A percentile compares a stretch with the other conserved stretches of the same genome.
Evolutionary conservation across 2,113 vertebrate species (phyloP).

Genomic region (Tamias sibiricus): DNA sequence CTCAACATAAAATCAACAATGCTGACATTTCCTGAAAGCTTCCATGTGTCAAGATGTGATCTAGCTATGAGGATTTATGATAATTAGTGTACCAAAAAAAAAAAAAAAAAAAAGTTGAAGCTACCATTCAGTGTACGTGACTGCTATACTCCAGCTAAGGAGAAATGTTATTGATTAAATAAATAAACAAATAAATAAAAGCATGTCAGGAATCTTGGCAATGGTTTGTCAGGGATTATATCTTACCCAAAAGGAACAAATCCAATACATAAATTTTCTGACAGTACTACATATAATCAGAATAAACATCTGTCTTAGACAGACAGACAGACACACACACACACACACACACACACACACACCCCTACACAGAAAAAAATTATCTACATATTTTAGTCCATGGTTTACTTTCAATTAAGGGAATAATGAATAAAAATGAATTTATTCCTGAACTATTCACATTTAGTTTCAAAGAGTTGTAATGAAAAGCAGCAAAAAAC

Average conservation of each 20-base stretch:
- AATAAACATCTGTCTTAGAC: background rate
- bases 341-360: background rate
- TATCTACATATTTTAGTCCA: background rate
- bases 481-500: background rate
- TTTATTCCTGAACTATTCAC: background rate
- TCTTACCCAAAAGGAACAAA: background rate
- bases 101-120: background rate
- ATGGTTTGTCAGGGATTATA: background rate
- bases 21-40: background rate
- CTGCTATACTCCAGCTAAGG: background rate
- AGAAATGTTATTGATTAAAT: background rate
- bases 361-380: background rate
- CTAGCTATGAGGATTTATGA: background rate
- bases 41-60: background rate
- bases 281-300: background rate
- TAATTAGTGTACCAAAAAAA: background rate
- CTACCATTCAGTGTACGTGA: background rate
- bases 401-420: background rate
- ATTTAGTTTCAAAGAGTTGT: background rate
- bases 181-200: background rate
- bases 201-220: background rate
- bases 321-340: background rate
- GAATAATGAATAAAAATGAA: background rate
- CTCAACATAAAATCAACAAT: background rate
- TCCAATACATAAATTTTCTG: background rate